Percentiles rank a stretch among this genome's conserved stretches.
Conservation (phyloP, 2,888 invertebrate genomes). For the Apomyelois bistriatella region DNA sequence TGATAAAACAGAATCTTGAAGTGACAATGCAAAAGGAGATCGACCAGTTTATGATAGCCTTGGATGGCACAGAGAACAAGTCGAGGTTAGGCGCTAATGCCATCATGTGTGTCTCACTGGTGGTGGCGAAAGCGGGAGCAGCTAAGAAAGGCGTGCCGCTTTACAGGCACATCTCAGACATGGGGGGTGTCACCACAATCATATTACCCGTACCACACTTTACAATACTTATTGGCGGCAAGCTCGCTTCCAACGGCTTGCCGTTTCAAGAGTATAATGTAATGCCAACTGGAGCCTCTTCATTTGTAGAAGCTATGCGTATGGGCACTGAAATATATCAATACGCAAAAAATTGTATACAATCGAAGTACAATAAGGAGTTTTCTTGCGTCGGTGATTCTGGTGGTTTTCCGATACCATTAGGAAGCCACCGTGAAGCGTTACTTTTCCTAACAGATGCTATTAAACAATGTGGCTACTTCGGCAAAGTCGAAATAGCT, state of each 20-base stretch:
- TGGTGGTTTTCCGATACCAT: conserved; percentile 98
- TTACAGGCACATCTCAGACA: conserved; percentile 95
- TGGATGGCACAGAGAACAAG: conserved; percentile 98
- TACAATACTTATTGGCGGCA: conserved; percentile 98
- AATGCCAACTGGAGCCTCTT: conserved; percentile 93
- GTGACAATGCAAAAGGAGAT: conserved; percentile 94
- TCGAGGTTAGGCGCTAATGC: conserved; percentile 97
- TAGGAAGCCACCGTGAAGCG: conserved; percentile 95
- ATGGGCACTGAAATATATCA: conserved; percentile 98
- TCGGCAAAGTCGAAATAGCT: conserved; percentile 93
- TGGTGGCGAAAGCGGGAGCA: conserved; percentile 97
- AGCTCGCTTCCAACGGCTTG: conserved; percentile 96
- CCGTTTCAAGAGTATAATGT: conserved; percentile 98
- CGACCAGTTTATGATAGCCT: conserved; percentile 90
- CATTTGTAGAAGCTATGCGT: conserved; percentile 97
- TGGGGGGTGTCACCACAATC: conserved; percentile 93
- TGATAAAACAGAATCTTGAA: conserved; percentile 89
- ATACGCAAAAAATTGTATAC: conserved; percentile 93
- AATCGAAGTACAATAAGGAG: conserved; percentile 93
- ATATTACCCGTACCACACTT: conserved; percentile 98
- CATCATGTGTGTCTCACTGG: conserved; percentile 96
- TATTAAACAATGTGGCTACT: conserved; percentile 95
- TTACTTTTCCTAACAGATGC: conserved; percentile 90
- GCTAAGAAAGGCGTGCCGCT: conserved; percentile 93
- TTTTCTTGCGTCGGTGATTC: conserved; percentile 96